Conservation (phyloP, 2,113 vertebrate species). For the Melanerpes formicivorus region DNA sequence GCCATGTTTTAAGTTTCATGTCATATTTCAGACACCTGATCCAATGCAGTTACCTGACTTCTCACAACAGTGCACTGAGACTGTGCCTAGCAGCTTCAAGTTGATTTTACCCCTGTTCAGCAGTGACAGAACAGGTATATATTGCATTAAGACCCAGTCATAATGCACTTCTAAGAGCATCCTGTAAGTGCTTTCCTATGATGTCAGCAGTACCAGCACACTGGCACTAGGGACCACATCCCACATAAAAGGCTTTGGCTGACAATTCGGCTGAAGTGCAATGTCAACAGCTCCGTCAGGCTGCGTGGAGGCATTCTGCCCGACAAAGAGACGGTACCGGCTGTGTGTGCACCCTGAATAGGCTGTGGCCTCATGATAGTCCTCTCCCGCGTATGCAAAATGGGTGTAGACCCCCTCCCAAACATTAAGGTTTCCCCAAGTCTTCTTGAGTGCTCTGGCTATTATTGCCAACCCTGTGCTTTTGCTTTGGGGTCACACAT, state of each 20-base stretch:
- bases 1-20: background rate
- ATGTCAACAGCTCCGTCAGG: slow-evolving; percentile 29
- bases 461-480: background rate
- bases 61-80: background rate
- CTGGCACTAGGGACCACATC: slow-evolving; percentile 46
- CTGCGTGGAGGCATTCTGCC: background rate
- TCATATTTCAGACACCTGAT: background rate
- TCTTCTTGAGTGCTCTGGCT: background rate
- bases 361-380: background rate
- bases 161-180: background rate
- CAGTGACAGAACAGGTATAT: background rate
- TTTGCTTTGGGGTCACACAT: background rate
- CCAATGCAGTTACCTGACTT: background rate
- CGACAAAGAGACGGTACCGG: background rate
- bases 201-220: slow-evolving; percentile 21
- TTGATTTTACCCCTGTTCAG: background rate
- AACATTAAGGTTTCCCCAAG: background rate
- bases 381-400: background rate
- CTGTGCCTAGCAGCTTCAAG: background rate
- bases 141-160: background rate
- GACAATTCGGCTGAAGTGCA: slow-evolving; percentile 19
- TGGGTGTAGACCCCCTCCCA: too few relatives aligned
- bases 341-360: background rate
- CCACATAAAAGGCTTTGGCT: background rate
- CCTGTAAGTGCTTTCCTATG: background rate